A percentile compares a stretch with the other conserved stretches of the same genome.
These are phyloP conservation scores for Uropsilus gracilis DNA, from an alignment of 2,113 vertebrate species.

Conservation along the genomic window DNA sequence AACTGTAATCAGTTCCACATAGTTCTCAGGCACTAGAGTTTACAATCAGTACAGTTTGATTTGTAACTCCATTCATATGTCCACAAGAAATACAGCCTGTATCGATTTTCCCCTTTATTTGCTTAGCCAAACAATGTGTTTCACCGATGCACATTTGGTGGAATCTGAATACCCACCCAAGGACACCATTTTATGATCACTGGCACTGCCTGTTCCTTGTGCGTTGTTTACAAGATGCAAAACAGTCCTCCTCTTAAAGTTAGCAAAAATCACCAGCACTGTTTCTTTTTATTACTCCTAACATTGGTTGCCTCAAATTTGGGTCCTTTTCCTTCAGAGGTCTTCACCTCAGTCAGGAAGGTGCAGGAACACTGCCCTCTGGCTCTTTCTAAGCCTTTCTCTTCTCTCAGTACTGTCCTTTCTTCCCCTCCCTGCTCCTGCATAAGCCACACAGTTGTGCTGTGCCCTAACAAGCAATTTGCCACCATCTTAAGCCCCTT, in stretches of 20 bases:
- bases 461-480: fast-evolving
- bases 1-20: constrained; percentile 66
- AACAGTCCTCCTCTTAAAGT: not conserved
- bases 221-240: not conserved
- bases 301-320: not conserved
- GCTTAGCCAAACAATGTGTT: constrained; percentile 26
- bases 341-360: not conserved
- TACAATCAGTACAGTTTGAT: constrained; percentile 61
- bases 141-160: not conserved
- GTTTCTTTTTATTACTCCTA: not conserved
- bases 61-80: constrained; percentile 68
- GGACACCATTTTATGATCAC: not conserved
- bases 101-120: not conserved
- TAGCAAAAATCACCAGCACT: not conserved
- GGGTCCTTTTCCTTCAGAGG: not conserved
- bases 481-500: not conserved
- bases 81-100: constrained; percentile 58
- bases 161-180: not conserved
- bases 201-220: not conserved
- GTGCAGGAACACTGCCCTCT: fast-evolving
- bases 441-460: not conserved
- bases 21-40: constrained; percentile 54
- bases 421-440: fast-evolving
- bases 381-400: not conserved
- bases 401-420: not conserved